A percentile compares a stretch with the other conserved stretches of the same genome.
These are phyloP conservation scores for Emydura subglobosa DNA, from an alignment of 2,113 vertebrate genomes.

Conservation along the genomic window DNA sequence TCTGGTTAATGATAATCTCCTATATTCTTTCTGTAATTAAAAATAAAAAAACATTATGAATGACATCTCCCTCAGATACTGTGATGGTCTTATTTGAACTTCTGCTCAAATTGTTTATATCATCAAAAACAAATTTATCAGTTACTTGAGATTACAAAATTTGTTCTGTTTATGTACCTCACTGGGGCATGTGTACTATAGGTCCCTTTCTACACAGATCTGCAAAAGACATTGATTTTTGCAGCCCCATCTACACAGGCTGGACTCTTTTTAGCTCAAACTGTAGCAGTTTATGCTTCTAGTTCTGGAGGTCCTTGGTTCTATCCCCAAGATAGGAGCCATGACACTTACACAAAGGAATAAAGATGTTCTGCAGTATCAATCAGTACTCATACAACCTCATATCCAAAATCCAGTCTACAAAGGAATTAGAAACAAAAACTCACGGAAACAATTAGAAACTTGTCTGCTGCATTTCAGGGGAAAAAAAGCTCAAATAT, in stretches of 20 bases:
- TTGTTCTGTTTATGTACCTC: too few species aligned
- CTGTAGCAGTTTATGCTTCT: not conserved
- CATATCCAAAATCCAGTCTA: not conserved
- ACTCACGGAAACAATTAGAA: too few species aligned
- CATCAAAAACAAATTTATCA: too few species aligned
- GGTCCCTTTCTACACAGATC: too few species aligned
- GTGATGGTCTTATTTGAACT: too few species aligned
- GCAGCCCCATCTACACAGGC: not conserved
- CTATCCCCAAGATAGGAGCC: not conserved
- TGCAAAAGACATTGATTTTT: not conserved
- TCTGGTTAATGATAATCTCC: not conserved
- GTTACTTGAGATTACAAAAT: too few species aligned
- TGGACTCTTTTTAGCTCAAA: not conserved
- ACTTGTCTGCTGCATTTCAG: not conserved
- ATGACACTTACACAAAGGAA: not conserved
- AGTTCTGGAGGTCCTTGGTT: not conserved
- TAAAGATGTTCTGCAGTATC: not conserved
- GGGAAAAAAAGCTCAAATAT: not conserved
- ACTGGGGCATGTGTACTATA: too few species aligned
- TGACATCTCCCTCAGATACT: too few species aligned
- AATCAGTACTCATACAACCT: not conserved
- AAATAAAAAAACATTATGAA: not conserved
- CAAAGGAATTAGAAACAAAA: not conserved
- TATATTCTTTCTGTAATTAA: not conserved
- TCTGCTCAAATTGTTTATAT: too few species aligned